Evolutionary conservation across 1,140 invertebrate genomes (phyloP).

Genomic region (Spodoptera litura): DNA sequence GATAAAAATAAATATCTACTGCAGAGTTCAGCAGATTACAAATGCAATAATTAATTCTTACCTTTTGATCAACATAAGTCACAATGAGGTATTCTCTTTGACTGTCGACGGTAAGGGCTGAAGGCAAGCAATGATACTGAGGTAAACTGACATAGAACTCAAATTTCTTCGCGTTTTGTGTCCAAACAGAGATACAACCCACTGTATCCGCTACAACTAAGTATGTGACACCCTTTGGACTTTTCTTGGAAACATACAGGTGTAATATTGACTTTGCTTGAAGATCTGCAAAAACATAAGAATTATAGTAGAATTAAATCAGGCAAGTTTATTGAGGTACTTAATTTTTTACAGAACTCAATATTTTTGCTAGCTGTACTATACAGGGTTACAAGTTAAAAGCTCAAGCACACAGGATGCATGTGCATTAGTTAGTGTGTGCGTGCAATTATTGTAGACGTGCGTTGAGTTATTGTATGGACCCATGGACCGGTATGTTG

Average conservation of each 20-base stretch:
- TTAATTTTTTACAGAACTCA: no score
- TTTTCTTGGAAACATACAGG: constrained; percentile 83
- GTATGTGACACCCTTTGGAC: constrained; percentile 85
- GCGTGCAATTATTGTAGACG: no score
- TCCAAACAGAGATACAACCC: constrained; percentile 88
- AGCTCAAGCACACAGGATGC: no score
- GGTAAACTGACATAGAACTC: constrained; percentile 87
- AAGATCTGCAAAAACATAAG: constrained; percentile 79
- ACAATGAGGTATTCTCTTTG: constrained; percentile 87
- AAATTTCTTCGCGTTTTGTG: constrained; percentile 73
- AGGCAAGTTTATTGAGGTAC: no score
- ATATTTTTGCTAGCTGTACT: no score
- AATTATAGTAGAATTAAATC: not conserved
- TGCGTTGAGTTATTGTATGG: no score
- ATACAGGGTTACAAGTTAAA: no score
- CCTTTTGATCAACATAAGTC: constrained; percentile 91
- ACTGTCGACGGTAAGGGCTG: constrained; percentile 89
- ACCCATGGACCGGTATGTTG: no score
- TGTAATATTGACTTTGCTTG: constrained; percentile 83
- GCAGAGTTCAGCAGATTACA: not conserved
- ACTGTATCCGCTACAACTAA: constrained; percentile 87
- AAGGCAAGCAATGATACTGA: constrained; percentile 88
- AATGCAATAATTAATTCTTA: constrained; percentile 69
- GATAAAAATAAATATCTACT: not conserved
- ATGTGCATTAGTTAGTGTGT: no score